Conservation (phyloP, 2,888 invertebrate species). For the Andrena bucephala region DNA sequence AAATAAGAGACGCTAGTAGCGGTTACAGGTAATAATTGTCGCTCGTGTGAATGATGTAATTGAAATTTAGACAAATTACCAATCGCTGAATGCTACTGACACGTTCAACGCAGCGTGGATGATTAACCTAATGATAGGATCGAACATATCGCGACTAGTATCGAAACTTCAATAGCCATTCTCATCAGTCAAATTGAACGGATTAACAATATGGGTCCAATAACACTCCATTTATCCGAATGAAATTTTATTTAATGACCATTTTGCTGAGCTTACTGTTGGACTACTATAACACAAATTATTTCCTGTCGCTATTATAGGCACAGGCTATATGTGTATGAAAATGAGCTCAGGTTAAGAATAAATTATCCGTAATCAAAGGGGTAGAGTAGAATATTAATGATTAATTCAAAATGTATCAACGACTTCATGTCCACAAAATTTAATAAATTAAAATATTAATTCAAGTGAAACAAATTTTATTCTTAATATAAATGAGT, state of each 20-base stretch:
- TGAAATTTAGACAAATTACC: neutral
- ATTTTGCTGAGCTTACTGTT: too few relatives aligned
- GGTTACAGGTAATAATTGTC: neutral
- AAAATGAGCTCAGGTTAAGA: neutral
- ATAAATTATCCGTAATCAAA: neutral
- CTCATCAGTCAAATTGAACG: too few relatives aligned
- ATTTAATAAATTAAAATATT: neutral
- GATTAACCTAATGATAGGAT: neutral
- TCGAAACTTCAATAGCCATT: neutral
- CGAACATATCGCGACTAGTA: too few relatives aligned
- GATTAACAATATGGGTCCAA: too few relatives aligned
- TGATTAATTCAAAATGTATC: too few relatives aligned
- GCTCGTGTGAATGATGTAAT: neutral
- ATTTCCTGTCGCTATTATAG: too few relatives aligned
- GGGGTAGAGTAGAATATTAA: too few relatives aligned
- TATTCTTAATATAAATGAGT: too few relatives aligned
- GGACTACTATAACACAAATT: too few relatives aligned
- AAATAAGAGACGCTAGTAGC: neutral
- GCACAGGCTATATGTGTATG: too few relatives aligned
- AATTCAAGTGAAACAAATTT: too few relatives aligned
- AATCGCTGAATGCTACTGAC: neutral
- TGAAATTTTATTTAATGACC: neutral
- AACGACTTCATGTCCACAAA: too few relatives aligned
- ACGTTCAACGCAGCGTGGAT: constrained; percentile 22
- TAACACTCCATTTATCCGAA: neutral